Conservation (phyloP, 2,888 invertebrate genomes). For the Drosophila cyrtoloma region DNA sequence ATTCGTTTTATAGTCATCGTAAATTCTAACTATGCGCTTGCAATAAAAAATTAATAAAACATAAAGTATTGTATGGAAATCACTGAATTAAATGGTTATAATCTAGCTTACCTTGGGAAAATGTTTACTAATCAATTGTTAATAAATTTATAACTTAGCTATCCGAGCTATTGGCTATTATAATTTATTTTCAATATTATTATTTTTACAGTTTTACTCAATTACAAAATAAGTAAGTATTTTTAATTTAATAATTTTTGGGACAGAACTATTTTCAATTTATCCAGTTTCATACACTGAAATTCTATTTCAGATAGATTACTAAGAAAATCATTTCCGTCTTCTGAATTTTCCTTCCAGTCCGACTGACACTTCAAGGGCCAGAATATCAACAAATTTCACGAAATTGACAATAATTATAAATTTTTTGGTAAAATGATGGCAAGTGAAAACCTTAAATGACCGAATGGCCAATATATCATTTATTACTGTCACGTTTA, state of each 20-base stretch:
- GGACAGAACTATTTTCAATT: no score
- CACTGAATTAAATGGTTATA: neutral
- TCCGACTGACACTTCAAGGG: neutral
- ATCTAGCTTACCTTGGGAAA: neutral
- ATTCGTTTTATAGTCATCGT: neutral
- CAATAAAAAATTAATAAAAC: neutral
- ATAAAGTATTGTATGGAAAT: neutral
- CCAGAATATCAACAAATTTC: neutral
- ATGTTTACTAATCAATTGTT: neutral
- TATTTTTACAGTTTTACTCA: neutral
- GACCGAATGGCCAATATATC: slow-evolving; percentile 52
- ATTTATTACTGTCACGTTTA: slow-evolving; percentile 61
- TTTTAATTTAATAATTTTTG: neutral
- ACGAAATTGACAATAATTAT: slow-evolving; percentile 1
- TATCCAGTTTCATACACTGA: neutral
- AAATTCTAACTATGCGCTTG: neutral
- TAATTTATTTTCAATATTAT: neutral
- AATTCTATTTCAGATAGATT: neutral
- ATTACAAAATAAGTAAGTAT: neutral
- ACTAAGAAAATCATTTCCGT: neutral
- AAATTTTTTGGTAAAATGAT: slow-evolving; percentile 17
- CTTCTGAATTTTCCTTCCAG: neutral
- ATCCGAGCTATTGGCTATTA: neutral
- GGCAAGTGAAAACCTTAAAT: slow-evolving; percentile 18
- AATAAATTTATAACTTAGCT: neutral